Percentiles rank a stretch among this genome's conserved stretches.
Evolutionary conservation across 2,797 vertebrate species (phyloP).

Genomic region (Chloroceryle amazona): DNA sequence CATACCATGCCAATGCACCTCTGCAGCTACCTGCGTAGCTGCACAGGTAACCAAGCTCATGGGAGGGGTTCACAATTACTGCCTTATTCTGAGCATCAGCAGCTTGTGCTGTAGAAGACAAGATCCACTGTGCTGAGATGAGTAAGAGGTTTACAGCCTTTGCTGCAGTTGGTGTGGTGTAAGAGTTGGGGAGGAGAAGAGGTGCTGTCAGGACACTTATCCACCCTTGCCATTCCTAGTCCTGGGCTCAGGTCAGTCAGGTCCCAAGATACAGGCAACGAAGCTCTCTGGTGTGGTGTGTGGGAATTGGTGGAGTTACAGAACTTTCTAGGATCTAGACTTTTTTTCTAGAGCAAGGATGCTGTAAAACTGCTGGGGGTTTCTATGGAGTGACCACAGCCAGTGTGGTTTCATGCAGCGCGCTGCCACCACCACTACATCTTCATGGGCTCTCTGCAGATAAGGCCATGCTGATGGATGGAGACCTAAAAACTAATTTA

Average conservation of each 20-base stretch:
- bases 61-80: no score
- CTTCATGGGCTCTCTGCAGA: not conserved
- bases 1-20: no score
- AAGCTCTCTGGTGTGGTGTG: not conserved
- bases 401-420: not conserved
- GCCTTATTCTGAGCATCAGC: no score
- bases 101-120: not conserved
- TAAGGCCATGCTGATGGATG: not conserved
- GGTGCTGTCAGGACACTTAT: not conserved
- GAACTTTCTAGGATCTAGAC: not conserved
- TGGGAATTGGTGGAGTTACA: not conserved
- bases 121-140: not conserved
- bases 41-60: no score
- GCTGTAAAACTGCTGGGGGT: not conserved
- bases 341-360: not conserved
- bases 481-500: not conserved
- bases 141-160: not conserved
- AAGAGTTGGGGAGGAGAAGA: not conserved
- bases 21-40: no score
- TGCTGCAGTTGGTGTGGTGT: not conserved
- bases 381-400: not conserved
- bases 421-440: not conserved
- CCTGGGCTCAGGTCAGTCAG: not conserved
- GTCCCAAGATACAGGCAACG: accelerated
- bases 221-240: not conserved